A percentile compares a stretch with the other conserved stretches of the same genome.
Conservation (phyloP, 53 echinoderm and acorn worm genomes). For the Stichopus horrens region DNA sequence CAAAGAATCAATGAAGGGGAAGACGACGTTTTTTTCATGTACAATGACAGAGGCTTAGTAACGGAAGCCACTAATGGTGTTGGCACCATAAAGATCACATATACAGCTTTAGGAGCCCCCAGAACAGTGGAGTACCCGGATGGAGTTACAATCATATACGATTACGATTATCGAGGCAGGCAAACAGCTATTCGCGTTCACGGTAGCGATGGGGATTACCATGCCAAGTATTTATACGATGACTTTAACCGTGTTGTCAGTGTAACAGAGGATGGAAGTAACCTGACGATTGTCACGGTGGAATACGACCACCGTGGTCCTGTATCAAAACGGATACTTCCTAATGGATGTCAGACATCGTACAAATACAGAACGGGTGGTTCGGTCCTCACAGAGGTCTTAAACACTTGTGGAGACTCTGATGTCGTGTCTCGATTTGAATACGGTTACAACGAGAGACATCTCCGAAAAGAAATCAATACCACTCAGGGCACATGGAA, state of each 20-base stretch:
- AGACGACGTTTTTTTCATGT: constrained; percentile 40
- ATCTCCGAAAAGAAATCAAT: constrained; percentile 39
- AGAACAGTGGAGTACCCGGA: constrained; percentile 53
- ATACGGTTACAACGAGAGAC: constrained; percentile 44
- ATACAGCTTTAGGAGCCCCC: constrained; percentile 44
- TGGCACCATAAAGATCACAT: constrained; percentile 49
- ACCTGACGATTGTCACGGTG: constrained; percentile 1
- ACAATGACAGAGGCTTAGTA: constrained; percentile 54
- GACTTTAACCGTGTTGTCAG: constrained; percentile 23
- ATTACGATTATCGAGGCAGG: constrained; percentile 40
- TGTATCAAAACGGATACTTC: constrained; percentile 25
- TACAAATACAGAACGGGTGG: constrained; percentile 31
- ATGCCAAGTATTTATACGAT: constrained; percentile 45
- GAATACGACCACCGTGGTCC: constrained; percentile 46
- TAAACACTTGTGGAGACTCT: constrained; percentile 16
- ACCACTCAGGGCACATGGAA: constrained; percentile 46
- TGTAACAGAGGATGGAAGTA: constrained; percentile 16
- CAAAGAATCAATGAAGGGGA: constrained; percentile 32
- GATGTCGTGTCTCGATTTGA: constrained; percentile 18
- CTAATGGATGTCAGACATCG: constrained; percentile 49
- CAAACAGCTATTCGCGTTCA: constrained; percentile 31
- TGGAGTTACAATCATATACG: constrained; percentile 45
- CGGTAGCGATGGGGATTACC: constrained; percentile 39
- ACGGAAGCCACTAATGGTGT: constrained; percentile 54
- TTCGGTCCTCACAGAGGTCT: not conserved